Evolutionary conservation across 2,888 invertebrate genomes (phyloP).

Genomic region (Acanthoscelides obtectus): DNA sequence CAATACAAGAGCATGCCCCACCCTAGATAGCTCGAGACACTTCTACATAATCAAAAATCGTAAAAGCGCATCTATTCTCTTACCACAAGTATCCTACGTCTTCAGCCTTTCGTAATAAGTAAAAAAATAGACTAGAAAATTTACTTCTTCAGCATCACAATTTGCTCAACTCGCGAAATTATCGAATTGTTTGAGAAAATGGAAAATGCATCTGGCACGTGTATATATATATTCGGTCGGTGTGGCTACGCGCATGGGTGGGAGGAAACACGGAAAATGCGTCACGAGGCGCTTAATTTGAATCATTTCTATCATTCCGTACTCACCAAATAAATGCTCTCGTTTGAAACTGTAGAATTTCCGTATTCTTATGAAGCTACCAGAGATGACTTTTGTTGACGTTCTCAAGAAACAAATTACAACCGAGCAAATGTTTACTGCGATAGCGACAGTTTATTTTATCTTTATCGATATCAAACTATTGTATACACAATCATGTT

Average conservation of each 20-base stretch:
- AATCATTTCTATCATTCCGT: conserved; percentile 5
- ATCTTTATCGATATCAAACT: neutral
- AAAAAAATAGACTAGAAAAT: conserved; percentile 24
- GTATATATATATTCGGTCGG: conserved; percentile 15
- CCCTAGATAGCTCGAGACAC: neutral
- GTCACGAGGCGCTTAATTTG: conserved; percentile 18
- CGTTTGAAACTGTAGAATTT: neutral
- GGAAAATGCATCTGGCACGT: conserved; percentile 33
- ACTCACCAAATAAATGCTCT: neutral
- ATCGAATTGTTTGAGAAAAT: conserved; percentile 27
- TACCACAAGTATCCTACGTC: conserved; percentile 29
- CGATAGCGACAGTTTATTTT: neutral
- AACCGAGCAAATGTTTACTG: neutral
- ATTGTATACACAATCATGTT: too few species aligned
- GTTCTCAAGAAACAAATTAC: neutral
- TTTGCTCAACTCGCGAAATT: conserved; percentile 20
- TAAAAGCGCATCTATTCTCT: conserved; percentile 11
- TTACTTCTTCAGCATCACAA: conserved; percentile 15
- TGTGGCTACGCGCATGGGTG: conserved; percentile 14
- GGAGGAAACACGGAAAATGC: conserved; percentile 21
- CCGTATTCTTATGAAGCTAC: neutral
- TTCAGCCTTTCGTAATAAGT: conserved; percentile 14
- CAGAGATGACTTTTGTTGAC: neutral
- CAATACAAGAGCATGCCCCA: neutral
- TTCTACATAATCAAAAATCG: conserved; percentile 3